Evolutionary conservation across 2,888 invertebrate species (phyloP).

Genomic region (Caenorhabditis virilis): DNA sequence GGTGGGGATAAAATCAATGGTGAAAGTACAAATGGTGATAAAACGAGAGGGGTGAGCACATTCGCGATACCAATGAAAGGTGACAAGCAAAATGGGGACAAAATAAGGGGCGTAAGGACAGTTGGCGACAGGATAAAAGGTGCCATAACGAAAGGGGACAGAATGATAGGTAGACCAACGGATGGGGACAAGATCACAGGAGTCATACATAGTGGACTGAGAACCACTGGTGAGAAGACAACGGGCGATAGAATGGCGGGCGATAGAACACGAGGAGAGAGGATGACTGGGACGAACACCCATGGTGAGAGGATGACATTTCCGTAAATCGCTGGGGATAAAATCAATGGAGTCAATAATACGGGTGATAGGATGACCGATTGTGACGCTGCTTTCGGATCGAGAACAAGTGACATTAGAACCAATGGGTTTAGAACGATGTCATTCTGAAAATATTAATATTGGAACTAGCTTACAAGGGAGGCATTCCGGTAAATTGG

Average conservation of each 20-base stretch:
- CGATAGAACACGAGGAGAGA: slow-evolving; percentile 42
- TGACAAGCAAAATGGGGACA: slow-evolving; percentile 44
- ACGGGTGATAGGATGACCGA: slow-evolving; percentile 47
- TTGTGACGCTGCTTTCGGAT: slow-evolving; percentile 35
- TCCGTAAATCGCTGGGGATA: slow-evolving; percentile 45
- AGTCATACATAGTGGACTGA: slow-evolving; percentile 37
- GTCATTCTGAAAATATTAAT: slow-evolving; percentile 34
- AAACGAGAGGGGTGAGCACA: slow-evolving; percentile 35
- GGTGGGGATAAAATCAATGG: slow-evolving; percentile 48
- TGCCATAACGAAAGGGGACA: slow-evolving; percentile 46
- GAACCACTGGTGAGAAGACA: slow-evolving; percentile 41
- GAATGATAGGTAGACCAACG: slow-evolving; percentile 41
- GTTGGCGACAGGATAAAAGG: slow-evolving; percentile 38
- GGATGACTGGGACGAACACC: slow-evolving; percentile 48
- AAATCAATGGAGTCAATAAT: slow-evolving; percentile 33
- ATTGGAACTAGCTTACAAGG: too few species aligned
- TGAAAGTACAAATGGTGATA: slow-evolving; percentile 43
- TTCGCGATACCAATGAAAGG: slow-evolving; percentile 44
- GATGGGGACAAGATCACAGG: slow-evolving; percentile 43
- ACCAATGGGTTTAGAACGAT: slow-evolving; percentile 25
- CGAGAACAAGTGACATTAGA: neutral
- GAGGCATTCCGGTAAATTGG: too few species aligned
- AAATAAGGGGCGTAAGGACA: slow-evolving; percentile 32
- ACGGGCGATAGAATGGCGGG: slow-evolving; percentile 43
- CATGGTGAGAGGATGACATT: slow-evolving; percentile 40